These are phyloP conservation scores for Archaeoteleia sp. DNA, from an alignment of 2,888 invertebrate genomes.

Conservation along the genomic window DNA sequence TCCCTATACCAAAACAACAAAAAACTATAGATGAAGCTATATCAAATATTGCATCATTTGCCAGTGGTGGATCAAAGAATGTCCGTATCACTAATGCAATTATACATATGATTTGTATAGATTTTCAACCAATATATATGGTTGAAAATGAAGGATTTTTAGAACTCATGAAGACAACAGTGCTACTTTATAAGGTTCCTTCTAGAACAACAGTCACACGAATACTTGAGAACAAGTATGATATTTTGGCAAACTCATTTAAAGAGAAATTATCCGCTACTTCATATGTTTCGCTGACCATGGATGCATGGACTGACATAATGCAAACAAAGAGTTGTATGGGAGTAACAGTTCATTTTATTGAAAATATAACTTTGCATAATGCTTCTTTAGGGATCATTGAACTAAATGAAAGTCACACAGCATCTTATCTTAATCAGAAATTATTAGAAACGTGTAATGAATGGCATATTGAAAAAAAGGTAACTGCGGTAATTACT, in stretches of 20 bases:
- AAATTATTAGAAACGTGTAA: constrained; percentile 30
- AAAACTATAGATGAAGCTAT: no score
- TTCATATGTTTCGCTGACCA: constrained; percentile 28
- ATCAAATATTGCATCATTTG: no score
- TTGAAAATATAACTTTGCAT: constrained; percentile 7
- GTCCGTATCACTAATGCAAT: constrained; percentile 20
- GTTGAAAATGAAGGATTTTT: constrained; percentile 39
- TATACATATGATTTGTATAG: constrained; percentile 71
- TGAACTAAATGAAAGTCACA: constrained; percentile 48
- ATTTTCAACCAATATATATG: constrained; percentile 14
- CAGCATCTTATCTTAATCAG: constrained; percentile 40
- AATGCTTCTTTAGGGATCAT: constrained; percentile 45
- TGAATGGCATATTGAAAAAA: constrained; percentile 52
- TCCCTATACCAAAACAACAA: no score
- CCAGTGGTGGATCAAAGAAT: no score
- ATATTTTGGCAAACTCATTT: constrained; percentile 11
- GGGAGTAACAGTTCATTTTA: constrained; percentile 24
- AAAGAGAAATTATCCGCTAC: constrained; percentile 29
- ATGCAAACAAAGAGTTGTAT: constrained; percentile 27
- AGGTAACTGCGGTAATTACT: constrained; percentile 45
- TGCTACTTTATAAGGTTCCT: constrained; percentile 32
- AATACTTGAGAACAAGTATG: constrained; percentile 31
- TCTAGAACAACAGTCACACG: constrained; percentile 23
- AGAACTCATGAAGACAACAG: constrained; percentile 14
- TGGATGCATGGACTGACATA: constrained; percentile 51